Conservation (phyloP, 2,113 vertebrate genomes). For the Mus spicilegus region DNA sequence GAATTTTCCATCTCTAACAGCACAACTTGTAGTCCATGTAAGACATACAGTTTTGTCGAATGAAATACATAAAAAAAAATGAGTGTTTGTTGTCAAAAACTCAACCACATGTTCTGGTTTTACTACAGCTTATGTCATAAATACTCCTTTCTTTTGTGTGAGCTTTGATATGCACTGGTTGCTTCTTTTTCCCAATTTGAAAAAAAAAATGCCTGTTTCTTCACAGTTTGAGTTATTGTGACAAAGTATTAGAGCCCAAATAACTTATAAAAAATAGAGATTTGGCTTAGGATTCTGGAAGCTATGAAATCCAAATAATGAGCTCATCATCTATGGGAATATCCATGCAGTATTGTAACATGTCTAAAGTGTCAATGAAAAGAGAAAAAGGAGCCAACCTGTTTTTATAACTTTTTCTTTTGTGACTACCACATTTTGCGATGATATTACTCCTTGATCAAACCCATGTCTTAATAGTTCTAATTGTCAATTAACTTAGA, state of each 20-base stretch:
- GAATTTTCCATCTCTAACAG: background rate
- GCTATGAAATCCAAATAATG: background rate
- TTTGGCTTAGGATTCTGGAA: background rate
- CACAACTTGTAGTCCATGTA: background rate
- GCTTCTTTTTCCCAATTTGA: background rate
- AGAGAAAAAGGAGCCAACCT: background rate
- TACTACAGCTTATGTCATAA: background rate
- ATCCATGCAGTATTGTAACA: background rate
- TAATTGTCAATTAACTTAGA: background rate
- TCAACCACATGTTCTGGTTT: background rate
- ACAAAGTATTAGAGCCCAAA: background rate
- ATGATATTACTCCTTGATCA: background rate
- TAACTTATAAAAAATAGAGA: background rate
- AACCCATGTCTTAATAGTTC: no score
- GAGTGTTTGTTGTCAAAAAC: background rate
- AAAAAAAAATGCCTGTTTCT: background rate
- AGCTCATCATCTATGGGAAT: no score
- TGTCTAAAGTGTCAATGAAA: background rate
- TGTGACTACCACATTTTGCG: background rate
- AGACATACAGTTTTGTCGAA: background rate
- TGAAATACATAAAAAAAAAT: slow-evolving; percentile 11
- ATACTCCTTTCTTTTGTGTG: background rate
- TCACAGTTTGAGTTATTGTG: background rate
- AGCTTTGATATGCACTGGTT: background rate
- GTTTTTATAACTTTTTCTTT: accelerated